Evolutionary conservation across 1,140 invertebrate species (phyloP).

Genomic region (Hydropsyche tenuis): DNA sequence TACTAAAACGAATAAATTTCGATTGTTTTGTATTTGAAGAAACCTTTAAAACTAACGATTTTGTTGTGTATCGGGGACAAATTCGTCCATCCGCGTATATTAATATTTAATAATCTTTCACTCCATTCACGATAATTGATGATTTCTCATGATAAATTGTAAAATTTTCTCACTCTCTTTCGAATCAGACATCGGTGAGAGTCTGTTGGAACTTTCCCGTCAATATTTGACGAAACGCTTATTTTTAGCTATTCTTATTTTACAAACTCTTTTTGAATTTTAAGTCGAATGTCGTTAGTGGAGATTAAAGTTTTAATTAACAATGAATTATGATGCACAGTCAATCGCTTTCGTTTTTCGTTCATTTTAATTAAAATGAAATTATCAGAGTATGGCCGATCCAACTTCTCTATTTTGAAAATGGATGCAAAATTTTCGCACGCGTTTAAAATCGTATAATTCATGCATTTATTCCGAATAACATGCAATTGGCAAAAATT

Average conservation of each 20-base stretch:
- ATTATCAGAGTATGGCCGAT: background rate
- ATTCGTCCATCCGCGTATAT: background rate
- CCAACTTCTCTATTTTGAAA: background rate
- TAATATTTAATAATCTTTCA: background rate
- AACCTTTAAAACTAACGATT: no score
- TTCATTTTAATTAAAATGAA: background rate
- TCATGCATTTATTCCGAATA: background rate
- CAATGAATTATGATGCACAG: background rate
- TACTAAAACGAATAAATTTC: no score
- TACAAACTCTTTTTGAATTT: background rate
- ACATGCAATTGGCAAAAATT: background rate
- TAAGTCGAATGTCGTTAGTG: background rate
- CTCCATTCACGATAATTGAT: conserved; percentile 9
- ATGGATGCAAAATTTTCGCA: background rate
- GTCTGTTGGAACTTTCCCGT: conserved; percentile 13
- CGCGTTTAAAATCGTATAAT: background rate
- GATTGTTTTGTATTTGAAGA: no score
- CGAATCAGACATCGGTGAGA: background rate
- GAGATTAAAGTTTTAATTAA: background rate
- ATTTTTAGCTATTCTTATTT: background rate
- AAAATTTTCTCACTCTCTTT: conserved; percentile 14
- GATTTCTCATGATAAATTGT: conserved; percentile 18
- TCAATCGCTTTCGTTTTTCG: background rate
- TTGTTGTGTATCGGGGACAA: no score
- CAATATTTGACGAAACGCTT: conserved; percentile 8